Percentiles rank a stretch among this genome's conserved stretches.
These are phyloP conservation scores for Ctenochaetus hawaiiensis DNA, from an alignment of 2,797 vertebrate genomes.

Conservation along the genomic window DNA sequence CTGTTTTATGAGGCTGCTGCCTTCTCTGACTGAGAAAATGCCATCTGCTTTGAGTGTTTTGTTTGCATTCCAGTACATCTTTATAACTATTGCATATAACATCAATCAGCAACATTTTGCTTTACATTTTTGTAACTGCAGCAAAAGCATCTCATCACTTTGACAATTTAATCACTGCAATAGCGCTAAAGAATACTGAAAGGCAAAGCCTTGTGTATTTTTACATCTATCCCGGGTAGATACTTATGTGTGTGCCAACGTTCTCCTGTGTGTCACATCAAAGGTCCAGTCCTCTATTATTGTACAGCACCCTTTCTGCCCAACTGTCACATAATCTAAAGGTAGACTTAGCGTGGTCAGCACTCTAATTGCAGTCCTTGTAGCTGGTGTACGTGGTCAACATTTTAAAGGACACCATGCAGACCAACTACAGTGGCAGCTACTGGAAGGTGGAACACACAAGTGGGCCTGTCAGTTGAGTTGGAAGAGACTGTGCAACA, in stretches of 20 bases:
- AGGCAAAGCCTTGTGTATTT: constrained; percentile 60
- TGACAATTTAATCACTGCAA: constrained; percentile 18
- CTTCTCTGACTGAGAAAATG: constrained; percentile 39
- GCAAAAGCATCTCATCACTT: not conserved
- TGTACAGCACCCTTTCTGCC: constrained; percentile 39
- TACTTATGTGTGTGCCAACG: constrained; percentile 27
- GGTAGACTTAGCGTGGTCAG: not conserved
- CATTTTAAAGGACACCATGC: not conserved
- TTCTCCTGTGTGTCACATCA: constrained; percentile 51
- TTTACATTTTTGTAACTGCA: constrained; percentile 8
- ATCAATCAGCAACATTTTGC: constrained; percentile 4
- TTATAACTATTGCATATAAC: constrained; percentile 56
- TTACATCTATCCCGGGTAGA: constrained; percentile 41
- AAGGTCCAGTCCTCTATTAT: constrained; percentile 44
- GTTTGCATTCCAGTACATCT: constrained; percentile 69
- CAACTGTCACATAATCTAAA: constrained; percentile 7
- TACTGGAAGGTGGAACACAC: not conserved
- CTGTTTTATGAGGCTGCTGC: constrained; percentile 51
- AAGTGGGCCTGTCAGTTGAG: constrained; percentile 16
- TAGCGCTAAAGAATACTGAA: constrained; percentile 58
- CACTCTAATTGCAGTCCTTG: constrained; percentile 21
- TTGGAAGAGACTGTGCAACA: constrained; percentile 34
- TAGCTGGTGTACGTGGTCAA: constrained; percentile 19
- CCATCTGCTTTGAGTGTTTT: constrained; percentile 58
- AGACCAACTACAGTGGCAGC: constrained; percentile 26